A percentile compares a stretch with the other conserved stretches of the same genome.
These are phyloP conservation scores for Hydrochoerus hydrochaeris DNA, from an alignment of 2,113 vertebrate genomes.

Conservation along the genomic window DNA sequence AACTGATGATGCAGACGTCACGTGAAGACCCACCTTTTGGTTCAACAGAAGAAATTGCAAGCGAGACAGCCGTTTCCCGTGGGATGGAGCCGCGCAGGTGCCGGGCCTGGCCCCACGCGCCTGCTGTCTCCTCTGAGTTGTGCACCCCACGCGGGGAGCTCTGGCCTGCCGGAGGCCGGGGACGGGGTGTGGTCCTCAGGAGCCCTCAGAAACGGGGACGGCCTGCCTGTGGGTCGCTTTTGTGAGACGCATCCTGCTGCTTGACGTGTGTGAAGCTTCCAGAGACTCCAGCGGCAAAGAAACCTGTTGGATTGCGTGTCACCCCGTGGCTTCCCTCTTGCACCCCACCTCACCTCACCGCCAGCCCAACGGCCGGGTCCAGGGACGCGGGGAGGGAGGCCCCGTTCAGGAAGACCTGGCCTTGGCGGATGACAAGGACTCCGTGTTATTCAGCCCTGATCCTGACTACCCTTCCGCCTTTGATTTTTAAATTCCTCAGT, in stretches of 20 bases:
- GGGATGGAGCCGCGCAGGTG: too few relatives aligned
- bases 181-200: background rate
- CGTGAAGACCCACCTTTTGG: background rate
- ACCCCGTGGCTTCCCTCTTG: too few relatives aligned
- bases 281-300: background rate
- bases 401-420: background rate
- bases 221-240: background rate
- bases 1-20: too few relatives aligned
- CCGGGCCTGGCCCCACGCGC: too few relatives aligned
- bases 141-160: background rate
- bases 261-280: background rate
- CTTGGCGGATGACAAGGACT: background rate
- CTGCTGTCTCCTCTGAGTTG: too few relatives aligned
- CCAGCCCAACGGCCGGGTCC: rapidly evolving
- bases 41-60: background rate
- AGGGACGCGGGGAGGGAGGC: background rate
- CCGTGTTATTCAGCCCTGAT: background rate
- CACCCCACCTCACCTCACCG: background rate
- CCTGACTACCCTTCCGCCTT: background rate
- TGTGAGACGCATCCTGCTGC: background rate
- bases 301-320: background rate
- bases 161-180: background rate
- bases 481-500: background rate
- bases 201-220: background rate
- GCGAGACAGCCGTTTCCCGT: background rate